A percentile compares a stretch with the other conserved stretches of the same genome.
phyloP scores from a whole-genome alignment of 2,113 vertebrate genomes.

The Myrmecobius fasciatus region DNA sequence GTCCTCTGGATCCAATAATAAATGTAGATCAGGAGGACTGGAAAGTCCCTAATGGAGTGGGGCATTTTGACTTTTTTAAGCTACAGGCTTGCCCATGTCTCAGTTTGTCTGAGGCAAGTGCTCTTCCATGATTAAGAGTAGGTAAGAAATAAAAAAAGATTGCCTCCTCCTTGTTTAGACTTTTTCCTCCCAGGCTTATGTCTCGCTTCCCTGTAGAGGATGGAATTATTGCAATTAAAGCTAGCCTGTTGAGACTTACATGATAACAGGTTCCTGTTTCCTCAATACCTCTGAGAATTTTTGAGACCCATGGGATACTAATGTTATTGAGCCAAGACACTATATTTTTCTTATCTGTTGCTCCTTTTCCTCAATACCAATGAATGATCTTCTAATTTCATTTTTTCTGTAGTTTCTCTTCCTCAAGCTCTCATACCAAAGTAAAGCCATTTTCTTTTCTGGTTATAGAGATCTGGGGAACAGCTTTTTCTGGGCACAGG shows the following conservation, averaged over 20 bases:
- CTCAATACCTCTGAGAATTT: neutral
- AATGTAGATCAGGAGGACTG: too few species aligned
- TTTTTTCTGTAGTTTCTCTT: constrained; percentile 2
- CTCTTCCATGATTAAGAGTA: too few species aligned
- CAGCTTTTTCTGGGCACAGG: constrained; percentile 16
- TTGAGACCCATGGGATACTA: neutral
- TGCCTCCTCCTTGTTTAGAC: too few species aligned
- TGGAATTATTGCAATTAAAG: neutral
- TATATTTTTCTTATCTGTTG: neutral
- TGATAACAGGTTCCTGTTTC: neutral
- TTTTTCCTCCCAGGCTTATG: neutral
- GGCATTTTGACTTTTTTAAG: too few species aligned
- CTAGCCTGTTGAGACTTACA: neutral
- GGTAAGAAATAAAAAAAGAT: neutral
- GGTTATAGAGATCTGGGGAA: constrained; percentile 4
- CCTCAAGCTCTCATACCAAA: constrained; percentile 1
- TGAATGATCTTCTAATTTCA: neutral
- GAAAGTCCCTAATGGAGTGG: too few species aligned
- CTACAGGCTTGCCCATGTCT: too few species aligned
- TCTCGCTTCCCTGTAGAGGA: neutral
- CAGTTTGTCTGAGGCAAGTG: too few species aligned
- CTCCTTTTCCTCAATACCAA: neutral
- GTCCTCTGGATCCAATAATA: too few species aligned
- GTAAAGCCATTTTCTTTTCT: constrained; percentile 46
- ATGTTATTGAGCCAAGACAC: neutral